Conservation (phyloP, 2,888 invertebrate genomes). For the Nemapogon koenigi region DNA sequence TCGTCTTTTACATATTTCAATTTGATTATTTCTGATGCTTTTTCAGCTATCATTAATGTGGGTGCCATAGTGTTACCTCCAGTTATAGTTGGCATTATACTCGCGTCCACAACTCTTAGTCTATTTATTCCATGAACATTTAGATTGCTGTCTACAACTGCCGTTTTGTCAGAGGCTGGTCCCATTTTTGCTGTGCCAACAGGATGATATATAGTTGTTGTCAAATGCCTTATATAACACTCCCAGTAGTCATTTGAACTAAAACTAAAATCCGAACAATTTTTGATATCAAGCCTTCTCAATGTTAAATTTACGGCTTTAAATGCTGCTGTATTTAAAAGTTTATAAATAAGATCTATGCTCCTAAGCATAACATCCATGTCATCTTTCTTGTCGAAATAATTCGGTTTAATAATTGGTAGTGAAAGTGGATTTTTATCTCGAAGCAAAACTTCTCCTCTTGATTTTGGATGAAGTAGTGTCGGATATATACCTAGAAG, state of each 20-base stretch:
- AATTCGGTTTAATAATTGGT: constrained; percentile 67
- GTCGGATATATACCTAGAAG: constrained; percentile 39
- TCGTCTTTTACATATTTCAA: constrained; percentile 24
- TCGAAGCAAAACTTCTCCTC: constrained; percentile 59
- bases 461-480: constrained; percentile 54
- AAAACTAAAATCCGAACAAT: constrained; percentile 30
- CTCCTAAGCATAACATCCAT: constrained; percentile 41
- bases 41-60: constrained; percentile 55
- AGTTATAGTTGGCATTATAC: constrained; percentile 57
- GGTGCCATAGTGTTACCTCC: constrained; percentile 66
- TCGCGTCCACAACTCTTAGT: constrained; percentile 57
- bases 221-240: constrained; percentile 62
- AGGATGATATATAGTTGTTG: constrained; percentile 69
- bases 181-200: constrained; percentile 77
- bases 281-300: constrained; percentile 28
- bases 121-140: constrained; percentile 58
- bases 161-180: constrained; percentile 30
- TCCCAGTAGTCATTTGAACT: constrained; percentile 56
- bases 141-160: constrained; percentile 58
- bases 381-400: constrained; percentile 63
- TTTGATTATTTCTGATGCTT: constrained; percentile 53
- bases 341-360: constrained; percentile 31
- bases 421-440: constrained; percentile 54
- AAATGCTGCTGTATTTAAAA: constrained; percentile 43
- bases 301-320: constrained; percentile 31